Percentiles rank a stretch among this genome's conserved stretches.
phyloP scores from a whole-genome alignment of 2,888 invertebrate species.

The Lochmaea crataegi region DNA sequence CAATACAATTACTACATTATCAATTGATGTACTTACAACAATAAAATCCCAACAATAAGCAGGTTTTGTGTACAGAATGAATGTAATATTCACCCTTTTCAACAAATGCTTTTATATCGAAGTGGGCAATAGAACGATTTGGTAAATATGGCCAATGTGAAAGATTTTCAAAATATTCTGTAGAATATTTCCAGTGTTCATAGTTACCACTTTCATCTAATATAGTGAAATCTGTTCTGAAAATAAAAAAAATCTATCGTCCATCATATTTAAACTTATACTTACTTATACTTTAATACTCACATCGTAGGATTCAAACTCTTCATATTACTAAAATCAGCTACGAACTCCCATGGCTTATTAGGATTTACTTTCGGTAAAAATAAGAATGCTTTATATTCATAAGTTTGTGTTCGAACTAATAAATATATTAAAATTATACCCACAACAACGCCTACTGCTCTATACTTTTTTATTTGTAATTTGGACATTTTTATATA shows the following conservation, averaged over 20 bases:
- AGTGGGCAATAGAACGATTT: conserved; percentile 71
- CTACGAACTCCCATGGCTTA: conserved; percentile 78
- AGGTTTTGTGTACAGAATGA: conserved; percentile 73
- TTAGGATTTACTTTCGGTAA: conserved; percentile 70
- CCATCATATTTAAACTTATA: neutral
- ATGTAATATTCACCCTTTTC: conserved; percentile 68
- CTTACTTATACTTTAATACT: too few relatives aligned
- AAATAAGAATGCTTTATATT: conserved; percentile 66
- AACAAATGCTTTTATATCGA: conserved; percentile 68
- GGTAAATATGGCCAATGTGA: conserved; percentile 74
- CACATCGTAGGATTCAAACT: conserved; percentile 79
- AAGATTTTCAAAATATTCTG: conserved; percentile 73
- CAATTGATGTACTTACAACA: conserved; percentile 69
- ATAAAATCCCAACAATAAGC: conserved; percentile 69
- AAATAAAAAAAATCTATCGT: conserved; percentile 7
- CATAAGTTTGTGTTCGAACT: conserved; percentile 59
- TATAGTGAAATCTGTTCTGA: conserved; percentile 67
- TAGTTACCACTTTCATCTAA: conserved; percentile 74
- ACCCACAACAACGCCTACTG: conserved; percentile 48
- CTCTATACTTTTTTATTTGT: conserved; percentile 58
- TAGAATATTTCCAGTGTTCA: conserved; percentile 77
- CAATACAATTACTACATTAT: conserved; percentile 9
- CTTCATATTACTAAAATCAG: conserved; percentile 80
- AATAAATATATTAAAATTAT: conserved; percentile 56
- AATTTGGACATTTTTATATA: conserved; percentile 53